Base-by-base conservation (phyloP, 2,113 vertebrate genomes). In the Pluvialis apricaria region DNA sequence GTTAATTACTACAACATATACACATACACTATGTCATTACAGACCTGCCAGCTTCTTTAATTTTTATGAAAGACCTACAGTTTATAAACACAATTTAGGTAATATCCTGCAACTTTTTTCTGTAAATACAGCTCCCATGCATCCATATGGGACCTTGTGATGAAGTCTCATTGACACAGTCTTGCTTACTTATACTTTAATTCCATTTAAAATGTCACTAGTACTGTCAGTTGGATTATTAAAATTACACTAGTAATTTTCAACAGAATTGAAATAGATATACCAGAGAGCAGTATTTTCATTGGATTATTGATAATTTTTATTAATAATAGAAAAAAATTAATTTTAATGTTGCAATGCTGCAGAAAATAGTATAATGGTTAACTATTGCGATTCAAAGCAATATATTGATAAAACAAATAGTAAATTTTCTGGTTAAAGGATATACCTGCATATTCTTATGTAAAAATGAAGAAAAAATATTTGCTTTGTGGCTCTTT, bases 281-380 rank as follows among this genome's bases (percentile, higher is more conserved):
- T 77, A 61, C 28, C 31, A 55, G 31, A 54, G 2, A 87, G 13
- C 3, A 49, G 13, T 57, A 29, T 84, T 87, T 76, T 84, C 14
- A 4, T 52, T 82, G 7, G 20, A 40, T 24, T 75, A 11, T 4
- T 58, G 45, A 32, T 9, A 42, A 9, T 32, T 72, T 76, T 86
- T 51, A 51, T 61, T 60, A 44, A 71, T n/a, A 64, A n/a, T 40
- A 36, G 11, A 45, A 72, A 83, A 55, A 76, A 68, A 44, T 12
- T 42, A 54, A 68, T 84, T 90, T 11, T 81, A 88, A 32, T 78
- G 20, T 49, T 93, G 44, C 32, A 82, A 7, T 62, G 51, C 70
- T 96, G 42, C 32, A 95, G 92, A 87, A 96, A 96, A 91, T 36
- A 93, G 10, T 32, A 71, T 62, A 58, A 81, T 73, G 76, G 40